A percentile compares a stretch with the other conserved stretches of the same genome.
phyloP scores from a whole-genome alignment of 2,797 vertebrate genomes.

The Phalanger gymnotis region DNA sequence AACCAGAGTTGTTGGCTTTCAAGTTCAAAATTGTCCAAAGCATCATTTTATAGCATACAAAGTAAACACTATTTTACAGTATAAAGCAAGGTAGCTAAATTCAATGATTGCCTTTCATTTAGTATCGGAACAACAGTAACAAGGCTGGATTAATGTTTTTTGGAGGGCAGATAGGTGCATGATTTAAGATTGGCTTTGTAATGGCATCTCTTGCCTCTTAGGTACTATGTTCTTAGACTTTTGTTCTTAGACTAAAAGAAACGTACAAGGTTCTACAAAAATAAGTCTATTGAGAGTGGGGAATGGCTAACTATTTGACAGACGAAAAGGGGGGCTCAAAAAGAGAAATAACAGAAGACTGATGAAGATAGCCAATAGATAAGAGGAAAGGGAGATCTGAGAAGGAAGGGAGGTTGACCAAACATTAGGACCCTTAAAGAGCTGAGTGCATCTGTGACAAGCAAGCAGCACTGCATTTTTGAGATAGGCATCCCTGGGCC shows the following conservation, averaged over 20 bases:
- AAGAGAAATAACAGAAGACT: background rate
- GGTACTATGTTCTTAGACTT: background rate
- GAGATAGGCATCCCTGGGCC: background rate
- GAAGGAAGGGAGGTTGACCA: background rate
- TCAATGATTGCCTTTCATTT: background rate
- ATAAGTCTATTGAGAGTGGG: background rate
- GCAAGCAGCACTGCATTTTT: background rate
- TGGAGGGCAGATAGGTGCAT: background rate
- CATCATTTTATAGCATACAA: background rate
- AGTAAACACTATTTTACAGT: background rate
- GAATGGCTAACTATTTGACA: background rate
- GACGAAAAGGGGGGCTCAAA: background rate
- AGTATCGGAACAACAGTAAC: background rate
- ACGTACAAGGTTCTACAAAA: background rate
- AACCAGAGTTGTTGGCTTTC: background rate
- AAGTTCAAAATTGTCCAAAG: background rate
- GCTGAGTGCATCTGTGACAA: background rate
- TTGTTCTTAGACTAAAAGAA: background rate
- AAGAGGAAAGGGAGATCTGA: background rate
- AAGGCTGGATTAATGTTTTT: background rate
- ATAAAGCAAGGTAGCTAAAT: background rate
- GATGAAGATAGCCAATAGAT: background rate
- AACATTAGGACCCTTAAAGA: background rate
- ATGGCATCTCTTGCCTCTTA: background rate
- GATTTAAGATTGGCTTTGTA: background rate